Percentiles rank a stretch among this genome's conserved stretches.
Conservation (phyloP, 2,888 invertebrate genomes). For the Pandemis cinnamomeana region DNA sequence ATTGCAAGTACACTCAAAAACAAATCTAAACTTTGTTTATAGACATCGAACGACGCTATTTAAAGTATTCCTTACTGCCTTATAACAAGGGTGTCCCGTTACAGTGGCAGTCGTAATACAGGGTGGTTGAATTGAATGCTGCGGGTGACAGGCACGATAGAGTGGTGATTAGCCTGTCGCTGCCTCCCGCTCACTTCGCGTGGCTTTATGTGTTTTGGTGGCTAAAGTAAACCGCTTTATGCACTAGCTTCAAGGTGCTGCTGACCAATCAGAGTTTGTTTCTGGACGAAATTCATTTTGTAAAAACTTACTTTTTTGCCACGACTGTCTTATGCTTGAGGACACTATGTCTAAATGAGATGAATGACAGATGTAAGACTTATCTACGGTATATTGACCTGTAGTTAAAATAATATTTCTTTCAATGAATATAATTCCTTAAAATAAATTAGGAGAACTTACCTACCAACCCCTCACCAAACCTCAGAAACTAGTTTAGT, state of each 20-base stretch:
- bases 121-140: slow-evolving; percentile 57
- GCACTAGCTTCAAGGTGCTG: neutral
- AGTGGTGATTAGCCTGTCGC: slow-evolving; percentile 77
- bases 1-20: slow-evolving; percentile 16
- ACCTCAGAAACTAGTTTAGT: slow-evolving; percentile 34
- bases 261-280: neutral
- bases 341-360: too few species aligned
- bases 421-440: neutral
- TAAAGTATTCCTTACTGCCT: slow-evolving; percentile 21
- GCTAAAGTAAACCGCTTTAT: neutral
- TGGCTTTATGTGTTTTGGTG: slow-evolving; percentile 36
- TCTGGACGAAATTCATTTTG: too few species aligned
- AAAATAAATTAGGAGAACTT: neutral
- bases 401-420: neutral
- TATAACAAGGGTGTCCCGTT: slow-evolving; percentile 19
- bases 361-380: too few species aligned
- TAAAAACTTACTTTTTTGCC: too few species aligned
- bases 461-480: slow-evolving; percentile 13
- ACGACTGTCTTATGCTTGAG: too few species aligned
- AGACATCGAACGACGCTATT: neutral
- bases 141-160: slow-evolving; percentile 70
- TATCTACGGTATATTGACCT: too few species aligned
- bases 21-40: slow-evolving; percentile 22
- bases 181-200: slow-evolving; percentile 59
- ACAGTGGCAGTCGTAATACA: slow-evolving; percentile 18